Conservation (phyloP, 2,888 invertebrate species). For the Lymantria dispar region DNA sequence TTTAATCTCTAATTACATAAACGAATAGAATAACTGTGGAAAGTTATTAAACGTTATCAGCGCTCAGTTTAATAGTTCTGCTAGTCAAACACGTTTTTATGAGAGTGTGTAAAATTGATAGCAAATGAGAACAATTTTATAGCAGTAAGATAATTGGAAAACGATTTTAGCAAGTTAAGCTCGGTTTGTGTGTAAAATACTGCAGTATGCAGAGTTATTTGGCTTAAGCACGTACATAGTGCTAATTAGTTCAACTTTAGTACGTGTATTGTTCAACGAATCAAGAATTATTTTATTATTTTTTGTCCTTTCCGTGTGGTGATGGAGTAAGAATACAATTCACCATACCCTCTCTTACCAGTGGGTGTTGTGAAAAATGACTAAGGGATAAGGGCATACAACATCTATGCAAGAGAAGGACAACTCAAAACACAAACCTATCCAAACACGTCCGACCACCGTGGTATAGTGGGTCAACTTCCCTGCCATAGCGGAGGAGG, state of each 20-base stretch:
- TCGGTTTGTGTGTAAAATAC: neutral
- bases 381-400: too few species aligned
- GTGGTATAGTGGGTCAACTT: too few species aligned
- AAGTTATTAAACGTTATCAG: slow-evolving; percentile 29
- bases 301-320: too few species aligned
- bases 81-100: slow-evolving; percentile 31
- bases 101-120: slow-evolving; percentile 20
- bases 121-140: slow-evolving; percentile 14
- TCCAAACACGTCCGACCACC: too few species aligned
- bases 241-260: slow-evolving; percentile 5
- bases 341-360: too few species aligned
- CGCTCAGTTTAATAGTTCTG: slow-evolving; percentile 27
- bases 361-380: too few species aligned
- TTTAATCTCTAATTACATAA: too few species aligned
- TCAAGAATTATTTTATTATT: too few species aligned
- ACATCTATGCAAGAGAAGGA: too few species aligned
- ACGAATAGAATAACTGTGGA: slow-evolving; percentile 16
- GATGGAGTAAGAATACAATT: too few species aligned
- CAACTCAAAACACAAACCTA: too few species aligned
- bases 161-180: neutral
- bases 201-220: neutral
- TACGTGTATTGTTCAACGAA: neutral
- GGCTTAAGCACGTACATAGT: slow-evolving; percentile 8
- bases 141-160: slow-evolving; percentile 1
- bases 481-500: too few species aligned